phyloP scores from a whole-genome alignment of 2,113 vertebrate species.

The Arvicanthis niloticus region DNA sequence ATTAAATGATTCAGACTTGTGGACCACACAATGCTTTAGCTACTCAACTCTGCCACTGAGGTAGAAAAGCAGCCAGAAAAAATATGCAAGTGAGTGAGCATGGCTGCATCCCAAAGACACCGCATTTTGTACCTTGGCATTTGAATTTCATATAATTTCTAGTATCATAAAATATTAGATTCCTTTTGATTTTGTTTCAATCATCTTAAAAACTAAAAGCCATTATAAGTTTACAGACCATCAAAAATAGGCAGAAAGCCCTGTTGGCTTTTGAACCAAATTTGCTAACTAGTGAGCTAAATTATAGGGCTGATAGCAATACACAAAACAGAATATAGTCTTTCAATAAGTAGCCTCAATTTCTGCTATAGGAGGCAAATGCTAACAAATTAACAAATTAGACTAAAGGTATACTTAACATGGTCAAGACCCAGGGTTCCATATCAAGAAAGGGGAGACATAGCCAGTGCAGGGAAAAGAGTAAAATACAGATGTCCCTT shows the following conservation, averaged over 20 bases:
- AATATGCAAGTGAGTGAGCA: conserved; percentile 34
- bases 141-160: conserved; percentile 53
- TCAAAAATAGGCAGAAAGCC: conserved; percentile 21
- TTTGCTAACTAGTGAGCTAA: conserved; percentile 22
- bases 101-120: conserved; percentile 32
- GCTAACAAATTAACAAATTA: conserved; percentile 33
- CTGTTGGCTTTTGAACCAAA: neutral
- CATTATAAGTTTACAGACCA: neutral
- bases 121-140: conserved; percentile 51
- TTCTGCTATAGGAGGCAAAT: neutral
- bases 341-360: neutral
- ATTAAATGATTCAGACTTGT: conserved; percentile 45
- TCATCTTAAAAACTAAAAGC: conserved; percentile 55
- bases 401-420: neutral
- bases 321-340: conserved; percentile 34
- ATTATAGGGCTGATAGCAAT: neutral
- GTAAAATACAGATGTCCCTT: neutral
- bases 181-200: conserved; percentile 54
- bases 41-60: conserved; percentile 27
- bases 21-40: conserved; percentile 58
- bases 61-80: conserved; percentile 52
- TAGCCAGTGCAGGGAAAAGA: neutral
- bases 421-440: neutral
- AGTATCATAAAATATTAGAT: conserved; percentile 37
- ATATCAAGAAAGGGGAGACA: neutral